Evolutionary conservation across 2,113 vertebrate genomes (phyloP), one percentile per base, ranked within the genome.

Genomic region (Callorhinus ursinus): DNA sequence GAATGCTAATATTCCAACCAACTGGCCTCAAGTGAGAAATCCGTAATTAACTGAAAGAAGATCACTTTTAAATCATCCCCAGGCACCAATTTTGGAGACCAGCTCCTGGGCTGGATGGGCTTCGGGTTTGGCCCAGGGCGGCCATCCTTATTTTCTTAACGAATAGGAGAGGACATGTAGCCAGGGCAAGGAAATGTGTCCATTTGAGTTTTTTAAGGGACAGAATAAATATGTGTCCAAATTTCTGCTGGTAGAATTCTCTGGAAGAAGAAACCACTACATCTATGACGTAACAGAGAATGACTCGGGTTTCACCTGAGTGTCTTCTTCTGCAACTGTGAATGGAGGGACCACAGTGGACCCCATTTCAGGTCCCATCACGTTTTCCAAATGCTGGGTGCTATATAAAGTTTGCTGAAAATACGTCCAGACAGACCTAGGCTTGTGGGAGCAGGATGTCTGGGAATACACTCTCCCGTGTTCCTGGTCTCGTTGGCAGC

Each of bases 71-170:
- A 51, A 67, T 26, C 39, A 16, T 67, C 93, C 88, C 93, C 11
- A 8, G 93, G 88, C 24, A 53, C 90, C 12, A 0, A 49, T 77
- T 80, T 61, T 31, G 15, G 83, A 90, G 85, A 63, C 55, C 21
- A 21, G 22, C 21, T 95, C n/a, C 82, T 21, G 67, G 59, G 49
- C 72, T 33, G 57, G 51, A 28, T 2, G 28, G 63, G 36, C 61
- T n/a, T 4, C 0, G 16, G 74, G 85, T 46, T 57, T 2, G 24
- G 71, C 72, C 49, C 6, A 2, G 2, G 39, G 28, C 16, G 24
- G 51, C 53, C 2, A 9, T 76, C 61, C 81, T 79, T 71, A 57
- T 53, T 92, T 96, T 33, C 96, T 82, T 92, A 89, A 95, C 77
- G 88, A 88, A 39, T 85, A 79, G 46, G 26, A 21, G 79, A 59